A percentile compares a stretch with the other conserved stretches of the same genome.
Conservation (phyloP, 2,797 vertebrate species). For the Syndactyla subalaris region DNA sequence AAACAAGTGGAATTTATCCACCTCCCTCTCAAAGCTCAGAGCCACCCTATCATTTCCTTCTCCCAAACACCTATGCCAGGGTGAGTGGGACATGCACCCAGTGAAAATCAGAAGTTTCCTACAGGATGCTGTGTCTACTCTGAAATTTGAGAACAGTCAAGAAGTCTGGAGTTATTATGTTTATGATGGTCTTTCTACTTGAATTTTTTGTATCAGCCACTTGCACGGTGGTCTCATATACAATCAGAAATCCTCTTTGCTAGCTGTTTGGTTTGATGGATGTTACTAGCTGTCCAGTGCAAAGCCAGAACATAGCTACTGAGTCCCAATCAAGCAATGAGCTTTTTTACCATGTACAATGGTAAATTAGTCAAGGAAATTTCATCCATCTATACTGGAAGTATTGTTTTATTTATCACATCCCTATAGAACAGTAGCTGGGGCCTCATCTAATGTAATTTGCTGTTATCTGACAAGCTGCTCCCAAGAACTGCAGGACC, state of each 20-base stretch:
- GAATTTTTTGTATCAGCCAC: neutral
- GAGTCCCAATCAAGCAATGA: neutral
- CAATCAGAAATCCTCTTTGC: neutral
- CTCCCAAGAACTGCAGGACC: neutral
- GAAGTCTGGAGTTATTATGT: neutral
- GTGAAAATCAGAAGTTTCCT: neutral
- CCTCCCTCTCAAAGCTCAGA: neutral
- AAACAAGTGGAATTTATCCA: neutral
- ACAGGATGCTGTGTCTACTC: neutral
- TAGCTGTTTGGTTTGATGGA: neutral
- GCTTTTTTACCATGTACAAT: neutral
- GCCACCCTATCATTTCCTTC: neutral
- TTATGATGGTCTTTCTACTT: neutral
- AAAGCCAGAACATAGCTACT: neutral
- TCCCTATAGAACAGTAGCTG: neutral
- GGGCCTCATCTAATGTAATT: neutral
- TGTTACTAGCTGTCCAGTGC: neutral
- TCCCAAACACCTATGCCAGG: neutral
- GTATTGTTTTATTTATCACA: neutral
- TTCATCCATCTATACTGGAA: neutral
- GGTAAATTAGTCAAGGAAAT: neutral
- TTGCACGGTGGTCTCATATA: neutral
- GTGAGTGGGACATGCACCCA: neutral
- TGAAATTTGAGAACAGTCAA: neutral
- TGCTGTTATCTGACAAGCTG: neutral